Percentiles rank a stretch among this genome's conserved stretches.
Evolutionary conservation across 1,140 invertebrate genomes (phyloP).

Genomic region (Zophobas morio): DNA sequence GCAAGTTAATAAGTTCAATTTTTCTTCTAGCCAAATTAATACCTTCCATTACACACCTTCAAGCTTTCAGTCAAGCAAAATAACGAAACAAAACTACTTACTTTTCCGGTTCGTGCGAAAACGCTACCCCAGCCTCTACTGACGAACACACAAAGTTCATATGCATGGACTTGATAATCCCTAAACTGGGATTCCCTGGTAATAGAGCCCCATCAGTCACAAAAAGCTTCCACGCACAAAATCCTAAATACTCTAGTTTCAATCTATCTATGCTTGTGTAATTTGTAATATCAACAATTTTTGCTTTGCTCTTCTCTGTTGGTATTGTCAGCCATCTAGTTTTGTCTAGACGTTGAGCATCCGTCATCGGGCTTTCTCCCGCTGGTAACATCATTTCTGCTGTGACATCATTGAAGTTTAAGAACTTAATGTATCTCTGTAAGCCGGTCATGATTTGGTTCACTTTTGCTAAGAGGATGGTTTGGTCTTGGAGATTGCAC

Average conservation of each 20-base stretch:
- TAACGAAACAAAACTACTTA: slow-evolving; percentile 54
- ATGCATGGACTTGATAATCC: slow-evolving; percentile 71
- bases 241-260: slow-evolving; percentile 75
- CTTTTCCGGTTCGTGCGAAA: slow-evolving; percentile 74
- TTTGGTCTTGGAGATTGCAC: slow-evolving; percentile 75
- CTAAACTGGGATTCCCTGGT: slow-evolving; percentile 77
- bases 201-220: slow-evolving; percentile 74
- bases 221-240: slow-evolving; percentile 75
- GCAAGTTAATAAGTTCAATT: slow-evolving; percentile 73
- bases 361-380: slow-evolving; percentile 61
- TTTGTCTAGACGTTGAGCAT: slow-evolving; percentile 68
- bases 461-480: slow-evolving; percentile 73
- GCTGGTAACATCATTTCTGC: slow-evolving; percentile 44
- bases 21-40: slow-evolving; percentile 72
- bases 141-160: slow-evolving; percentile 75
- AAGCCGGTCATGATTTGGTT: slow-evolving; percentile 72
- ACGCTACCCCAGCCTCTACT: slow-evolving; percentile 70
- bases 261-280: slow-evolving; percentile 14
- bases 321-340: slow-evolving; percentile 46
- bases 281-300: background rate
- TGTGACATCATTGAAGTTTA: slow-evolving; percentile 57
- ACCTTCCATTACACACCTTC: slow-evolving; percentile 71
- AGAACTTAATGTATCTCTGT: slow-evolving; percentile 69
- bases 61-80: slow-evolving; percentile 29
- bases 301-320: background rate